Evolutionary conservation across 53 echinoderm and acorn worm genomes (phyloP), one percentile per base, ranked within the genome.

Genomic region (Arbacia lixula): DNA sequence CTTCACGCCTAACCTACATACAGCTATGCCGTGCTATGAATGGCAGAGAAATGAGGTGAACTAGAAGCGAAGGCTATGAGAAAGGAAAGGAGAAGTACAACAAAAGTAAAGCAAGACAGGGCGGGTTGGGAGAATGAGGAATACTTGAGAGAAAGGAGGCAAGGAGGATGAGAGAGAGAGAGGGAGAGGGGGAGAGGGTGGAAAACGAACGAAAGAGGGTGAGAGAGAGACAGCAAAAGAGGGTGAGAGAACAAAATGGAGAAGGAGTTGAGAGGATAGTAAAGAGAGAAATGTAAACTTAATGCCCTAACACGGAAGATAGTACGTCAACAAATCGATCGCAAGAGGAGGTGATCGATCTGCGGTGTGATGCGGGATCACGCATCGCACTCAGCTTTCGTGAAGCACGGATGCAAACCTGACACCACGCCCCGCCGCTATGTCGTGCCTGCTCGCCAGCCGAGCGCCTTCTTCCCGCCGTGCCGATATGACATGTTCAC

Each of bases 291-390:
- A 64, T 30, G 75, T 54, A 75, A 75, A 55, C 36, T 54, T 75
- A 75, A 75, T 75, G 53, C 75, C 37, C 54, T 54, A 53, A 75
- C 75, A 75, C 55, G 56, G 34, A 35, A 75, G 56, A 53, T 30
- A 39, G 28, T 75, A 75, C 75, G 75, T 75, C 75, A 75, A 75
- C 75, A 35, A 33, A 75, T 75, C 75, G 75, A 75, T 75, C 35
- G 75, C 9, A 25, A 12, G 75, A 54, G 75, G 35, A 54, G 17
- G 53, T 75, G 75, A 75, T 75, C 34, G 55, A 75, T 53, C 21
- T 33, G 30, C 37, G 53, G 54, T 53, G 75, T 39, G 52, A 75
- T 75, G 75, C 75, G 2, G 75, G 53, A 54, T 75, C 75, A 75
- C 75, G 75, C 54, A 32, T 36, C 19, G 30, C 75, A 75, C 75